Conservation (phyloP, 2,888 invertebrate species). For the Hedychridium roseum region DNA sequence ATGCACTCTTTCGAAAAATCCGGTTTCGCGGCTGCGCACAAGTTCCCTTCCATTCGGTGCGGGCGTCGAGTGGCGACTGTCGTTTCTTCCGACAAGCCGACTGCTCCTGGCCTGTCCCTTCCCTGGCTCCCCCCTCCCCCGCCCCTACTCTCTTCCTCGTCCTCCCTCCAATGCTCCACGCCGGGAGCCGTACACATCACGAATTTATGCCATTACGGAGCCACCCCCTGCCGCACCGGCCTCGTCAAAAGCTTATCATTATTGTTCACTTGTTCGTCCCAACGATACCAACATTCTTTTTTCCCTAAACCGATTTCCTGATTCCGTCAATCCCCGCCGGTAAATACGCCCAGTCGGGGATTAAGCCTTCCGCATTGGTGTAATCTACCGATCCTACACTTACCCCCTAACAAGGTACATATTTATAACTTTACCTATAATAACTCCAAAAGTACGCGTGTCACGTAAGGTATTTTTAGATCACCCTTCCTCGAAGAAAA, state of each 20-base stretch:
- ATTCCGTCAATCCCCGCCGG: too few species aligned
- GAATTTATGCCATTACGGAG: slow-evolving; percentile 50
- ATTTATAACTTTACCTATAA: too few species aligned
- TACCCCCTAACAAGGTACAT: too few species aligned
- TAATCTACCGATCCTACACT: too few species aligned
- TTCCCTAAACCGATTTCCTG: too few species aligned
- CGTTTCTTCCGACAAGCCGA: slow-evolving; percentile 49
- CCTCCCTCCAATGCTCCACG: too few species aligned
- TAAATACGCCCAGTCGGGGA: too few species aligned
- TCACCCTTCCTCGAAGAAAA: too few species aligned
- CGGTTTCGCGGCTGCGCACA: slow-evolving; percentile 24
- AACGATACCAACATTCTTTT: neutral
- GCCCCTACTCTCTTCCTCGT: slow-evolving; percentile 21
- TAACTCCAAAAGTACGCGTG: too few species aligned
- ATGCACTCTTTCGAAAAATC: slow-evolving; percentile 25
- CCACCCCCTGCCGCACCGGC: slow-evolving; percentile 40
- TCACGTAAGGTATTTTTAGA: too few species aligned
- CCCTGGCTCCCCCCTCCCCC: slow-evolving; percentile 27
- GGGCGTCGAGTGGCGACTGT: slow-evolving; percentile 62
- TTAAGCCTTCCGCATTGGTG: too few species aligned
- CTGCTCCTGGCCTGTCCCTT: slow-evolving; percentile 45
- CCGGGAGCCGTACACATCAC: slow-evolving; percentile 40
- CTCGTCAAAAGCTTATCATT: slow-evolving; percentile 23
- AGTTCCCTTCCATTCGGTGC: slow-evolving; percentile 42
- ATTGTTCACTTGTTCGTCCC: neutral